These are phyloP conservation scores for Cyphomyrus discorhynchus DNA, from an alignment of 2,113 vertebrate genomes.

Conservation along the genomic window DNA sequence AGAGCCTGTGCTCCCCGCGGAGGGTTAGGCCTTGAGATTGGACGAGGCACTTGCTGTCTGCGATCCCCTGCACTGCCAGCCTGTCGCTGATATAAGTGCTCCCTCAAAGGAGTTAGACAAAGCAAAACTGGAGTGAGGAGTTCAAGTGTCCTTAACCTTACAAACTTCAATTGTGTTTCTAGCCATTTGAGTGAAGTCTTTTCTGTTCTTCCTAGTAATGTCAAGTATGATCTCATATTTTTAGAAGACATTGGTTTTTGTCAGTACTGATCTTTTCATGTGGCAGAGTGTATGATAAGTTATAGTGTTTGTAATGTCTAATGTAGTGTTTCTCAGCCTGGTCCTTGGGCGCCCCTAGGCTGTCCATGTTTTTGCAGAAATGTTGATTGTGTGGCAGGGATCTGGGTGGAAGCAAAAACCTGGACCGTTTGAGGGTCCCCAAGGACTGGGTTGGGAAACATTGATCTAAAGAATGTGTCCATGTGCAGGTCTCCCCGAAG, in stretches of 20 bases:
- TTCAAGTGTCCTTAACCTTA: neutral
- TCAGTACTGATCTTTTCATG: neutral
- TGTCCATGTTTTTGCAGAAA: neutral
- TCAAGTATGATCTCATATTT: neutral
- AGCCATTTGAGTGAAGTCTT: neutral
- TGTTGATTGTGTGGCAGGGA: neutral
- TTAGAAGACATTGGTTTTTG: neutral
- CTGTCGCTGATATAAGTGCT: neutral
- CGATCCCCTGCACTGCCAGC: neutral
- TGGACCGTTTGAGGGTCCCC: neutral
- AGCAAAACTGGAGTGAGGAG: neutral
- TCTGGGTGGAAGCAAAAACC: neutral
- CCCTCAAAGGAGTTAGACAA: conserved; percentile 14
- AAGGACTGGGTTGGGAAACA: neutral
- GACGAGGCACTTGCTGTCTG: neutral
- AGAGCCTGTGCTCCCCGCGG: neutral
- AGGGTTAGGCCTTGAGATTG: neutral
- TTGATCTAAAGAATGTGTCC: neutral
- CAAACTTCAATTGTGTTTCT: neutral
- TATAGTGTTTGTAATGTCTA: neutral
- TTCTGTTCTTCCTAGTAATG: neutral
- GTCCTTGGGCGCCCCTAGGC: neutral
- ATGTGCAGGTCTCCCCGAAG: conserved; percentile 74
- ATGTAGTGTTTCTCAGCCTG: neutral
- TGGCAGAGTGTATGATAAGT: neutral